A percentile compares a stretch with the other conserved stretches of the same genome.
Evolutionary conservation across 2,888 invertebrate genomes (phyloP).

Genomic region (Eupithecia inturbata): DNA sequence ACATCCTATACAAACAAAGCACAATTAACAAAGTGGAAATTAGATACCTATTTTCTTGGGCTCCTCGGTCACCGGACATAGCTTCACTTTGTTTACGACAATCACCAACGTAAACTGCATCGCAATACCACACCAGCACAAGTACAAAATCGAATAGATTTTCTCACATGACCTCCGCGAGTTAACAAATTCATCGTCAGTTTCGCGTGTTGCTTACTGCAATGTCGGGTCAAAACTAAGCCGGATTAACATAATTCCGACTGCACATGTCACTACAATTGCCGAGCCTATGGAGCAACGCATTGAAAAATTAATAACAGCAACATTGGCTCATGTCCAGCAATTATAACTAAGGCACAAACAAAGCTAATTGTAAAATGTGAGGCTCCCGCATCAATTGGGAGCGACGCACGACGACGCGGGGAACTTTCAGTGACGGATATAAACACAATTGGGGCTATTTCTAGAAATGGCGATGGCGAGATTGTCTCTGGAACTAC

Average conservation of each 20-base stretch:
- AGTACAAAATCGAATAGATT: constrained; percentile 59
- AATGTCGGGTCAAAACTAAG: constrained; percentile 74
- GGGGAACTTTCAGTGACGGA: constrained; percentile 78
- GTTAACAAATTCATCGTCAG: constrained; percentile 73
- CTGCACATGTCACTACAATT: constrained; percentile 68
- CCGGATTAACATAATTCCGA: constrained; percentile 74
- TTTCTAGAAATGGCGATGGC: constrained; percentile 77
- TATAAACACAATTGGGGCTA: constrained; percentile 76
- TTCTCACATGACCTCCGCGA: constrained; percentile 68
- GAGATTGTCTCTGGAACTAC: constrained; percentile 42
- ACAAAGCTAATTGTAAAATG: constrained; percentile 80
- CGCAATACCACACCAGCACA: constrained; percentile 63
- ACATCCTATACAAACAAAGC: not conserved
- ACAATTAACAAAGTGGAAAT: not conserved
- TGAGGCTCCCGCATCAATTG: constrained; percentile 81
- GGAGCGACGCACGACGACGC: constrained; percentile 74
- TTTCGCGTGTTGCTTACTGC: constrained; percentile 68
- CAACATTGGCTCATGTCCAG: constrained; percentile 70
- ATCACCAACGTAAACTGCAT: constrained; percentile 82
- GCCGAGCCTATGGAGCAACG: constrained; percentile 64
- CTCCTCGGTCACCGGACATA: constrained; percentile 75
- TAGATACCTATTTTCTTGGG: constrained; percentile 51
- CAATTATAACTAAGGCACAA: constrained; percentile 73
- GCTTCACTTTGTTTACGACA: constrained; percentile 77
- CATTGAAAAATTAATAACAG: constrained; percentile 71